Evolutionary conservation across 1,140 invertebrate genomes (phyloP).

Genomic region (Stenopsyche tienmushanensis): DNA sequence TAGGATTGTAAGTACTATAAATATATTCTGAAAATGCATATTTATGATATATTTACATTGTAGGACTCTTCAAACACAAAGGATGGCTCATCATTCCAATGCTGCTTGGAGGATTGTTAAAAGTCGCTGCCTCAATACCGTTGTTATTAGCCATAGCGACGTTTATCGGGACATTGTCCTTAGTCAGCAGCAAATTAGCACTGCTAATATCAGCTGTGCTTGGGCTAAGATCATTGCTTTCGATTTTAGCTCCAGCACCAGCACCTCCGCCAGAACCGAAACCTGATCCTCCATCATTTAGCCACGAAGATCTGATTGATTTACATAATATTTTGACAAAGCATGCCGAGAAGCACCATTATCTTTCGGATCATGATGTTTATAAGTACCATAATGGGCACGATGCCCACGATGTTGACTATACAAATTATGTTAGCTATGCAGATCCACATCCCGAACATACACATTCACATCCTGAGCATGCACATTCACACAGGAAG

Average conservation of each 20-base stretch:
- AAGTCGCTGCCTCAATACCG: slow-evolving; percentile 45
- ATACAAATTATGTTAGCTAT: not conserved
- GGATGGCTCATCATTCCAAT: slow-evolving; percentile 44
- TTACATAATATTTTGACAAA: not conserved
- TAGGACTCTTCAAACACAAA: slow-evolving; percentile 22
- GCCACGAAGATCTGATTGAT: not conserved
- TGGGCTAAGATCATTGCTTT: slow-evolving; percentile 20
- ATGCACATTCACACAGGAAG: not conserved
- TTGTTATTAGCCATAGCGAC: slow-evolving; percentile 45
- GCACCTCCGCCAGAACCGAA: not conserved
- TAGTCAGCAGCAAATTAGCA: slow-evolving; percentile 42
- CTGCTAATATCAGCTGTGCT: slow-evolving; percentile 35
- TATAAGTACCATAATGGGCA: too few species aligned
- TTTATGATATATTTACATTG: too few species aligned
- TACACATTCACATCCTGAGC: not conserved
- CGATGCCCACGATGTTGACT: not conserved
- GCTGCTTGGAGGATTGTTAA: slow-evolving; percentile 45
- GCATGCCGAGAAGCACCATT: not conserved
- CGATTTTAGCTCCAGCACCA: slow-evolving; percentile 19
- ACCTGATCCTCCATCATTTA: not conserved
- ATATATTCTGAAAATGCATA: too few species aligned
- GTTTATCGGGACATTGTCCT: slow-evolving; percentile 44
- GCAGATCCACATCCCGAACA: not conserved
- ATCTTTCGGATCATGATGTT: not conserved
- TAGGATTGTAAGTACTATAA: too few species aligned